These are phyloP conservation scores for Eclectus roratus DNA, from an alignment of 2,113 vertebrate genomes.

Conservation along the genomic window DNA sequence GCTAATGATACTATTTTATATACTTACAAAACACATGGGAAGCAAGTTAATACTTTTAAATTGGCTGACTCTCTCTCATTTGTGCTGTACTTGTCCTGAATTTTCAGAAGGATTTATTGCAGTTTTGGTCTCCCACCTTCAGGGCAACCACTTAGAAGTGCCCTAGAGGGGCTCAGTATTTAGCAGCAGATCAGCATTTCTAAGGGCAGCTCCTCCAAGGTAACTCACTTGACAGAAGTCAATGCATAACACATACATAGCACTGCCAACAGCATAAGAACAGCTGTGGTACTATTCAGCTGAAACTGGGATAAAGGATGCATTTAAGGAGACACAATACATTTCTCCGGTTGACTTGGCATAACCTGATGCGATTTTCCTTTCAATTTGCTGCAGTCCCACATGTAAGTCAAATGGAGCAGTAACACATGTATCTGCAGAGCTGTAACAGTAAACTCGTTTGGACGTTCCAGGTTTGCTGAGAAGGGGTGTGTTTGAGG, in stretches of 20 bases:
- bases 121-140: neutral
- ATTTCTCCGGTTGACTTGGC: slow-evolving; percentile 56
- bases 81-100: neutral
- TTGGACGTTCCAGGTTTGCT: neutral
- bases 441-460: neutral
- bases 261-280: neutral
- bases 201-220: neutral
- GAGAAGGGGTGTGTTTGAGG: accelerated
- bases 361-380: slow-evolving; percentile 68
- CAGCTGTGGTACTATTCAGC: neutral
- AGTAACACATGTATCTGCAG: slow-evolving; percentile 10
- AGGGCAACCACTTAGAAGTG: neutral
- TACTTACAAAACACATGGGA: neutral
- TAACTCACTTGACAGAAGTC: neutral
- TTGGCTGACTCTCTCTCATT: neutral
- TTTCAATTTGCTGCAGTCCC: slow-evolving; percentile 66
- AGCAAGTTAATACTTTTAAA: neutral
- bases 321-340: slow-evolving; percentile 57
- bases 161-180: neutral
- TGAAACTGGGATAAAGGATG: neutral
- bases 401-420: slow-evolving; percentile 36
- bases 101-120: neutral
- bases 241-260: neutral
- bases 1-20: neutral
- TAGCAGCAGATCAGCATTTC: neutral